Conservation (phyloP, 2,888 invertebrate genomes). For the Seladonia tumulorum region DNA sequence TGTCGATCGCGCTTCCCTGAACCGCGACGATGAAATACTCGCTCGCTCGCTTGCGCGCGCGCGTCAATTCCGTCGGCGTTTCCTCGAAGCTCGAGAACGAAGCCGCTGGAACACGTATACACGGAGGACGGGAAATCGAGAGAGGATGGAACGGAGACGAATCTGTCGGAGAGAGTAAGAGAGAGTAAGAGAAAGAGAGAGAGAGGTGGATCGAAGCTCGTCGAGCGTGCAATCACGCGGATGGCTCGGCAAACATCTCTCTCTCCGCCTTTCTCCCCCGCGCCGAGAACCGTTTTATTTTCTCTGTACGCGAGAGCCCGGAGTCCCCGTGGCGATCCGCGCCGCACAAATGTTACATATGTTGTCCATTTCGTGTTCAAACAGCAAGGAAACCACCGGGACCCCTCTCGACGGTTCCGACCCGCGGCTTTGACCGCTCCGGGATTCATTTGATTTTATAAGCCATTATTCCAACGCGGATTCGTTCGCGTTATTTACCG, state of each 20-base stretch:
- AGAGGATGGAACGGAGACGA: conserved; percentile 48
- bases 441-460: conserved; percentile 4
- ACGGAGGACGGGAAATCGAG: conserved; percentile 36
- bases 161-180: conserved; percentile 16
- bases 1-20: conserved; percentile 36
- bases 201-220: conserved; percentile 75
- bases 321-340: conserved; percentile 70
- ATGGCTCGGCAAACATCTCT: conserved; percentile 81
- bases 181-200: conserved; percentile 25
- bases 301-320: conserved; percentile 40
- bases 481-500: background rate
- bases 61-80: conserved; percentile 41
- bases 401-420: conserved; percentile 16
- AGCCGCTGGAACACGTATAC: conserved; percentile 5
- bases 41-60: background rate
- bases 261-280: conserved; percentile 40
- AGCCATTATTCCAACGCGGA: conserved; percentile 11
- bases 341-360: conserved; percentile 81
- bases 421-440: conserved; percentile 4
- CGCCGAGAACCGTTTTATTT: conserved; percentile 53
- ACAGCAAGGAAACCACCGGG: conserved; percentile 74
- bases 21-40: background rate
- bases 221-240: conserved; percentile 78
- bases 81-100: conserved; percentile 35
- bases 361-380: conserved; percentile 83